Evolutionary conservation across 2,888 invertebrate species (phyloP).

Genomic region (Cheilosia pagana): DNA sequence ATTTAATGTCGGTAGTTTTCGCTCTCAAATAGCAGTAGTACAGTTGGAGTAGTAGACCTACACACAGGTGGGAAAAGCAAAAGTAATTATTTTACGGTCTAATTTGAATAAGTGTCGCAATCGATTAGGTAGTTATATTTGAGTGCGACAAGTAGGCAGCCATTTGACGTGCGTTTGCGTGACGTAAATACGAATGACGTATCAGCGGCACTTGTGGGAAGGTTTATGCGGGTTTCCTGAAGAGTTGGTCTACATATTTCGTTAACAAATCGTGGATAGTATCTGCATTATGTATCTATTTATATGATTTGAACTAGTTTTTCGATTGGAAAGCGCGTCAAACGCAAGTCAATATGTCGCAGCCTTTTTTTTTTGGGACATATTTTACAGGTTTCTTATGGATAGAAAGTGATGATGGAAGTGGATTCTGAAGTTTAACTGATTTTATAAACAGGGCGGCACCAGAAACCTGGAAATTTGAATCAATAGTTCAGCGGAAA

Average conservation of each 20-base stretch:
- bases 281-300: no score
- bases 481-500: no score
- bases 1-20: slow-evolving; percentile 26
- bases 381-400: no score
- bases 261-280: background rate
- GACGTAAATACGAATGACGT: slow-evolving; percentile 3
- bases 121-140: slow-evolving; percentile 43
- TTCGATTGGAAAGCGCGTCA: no score
- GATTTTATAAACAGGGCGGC: no score
- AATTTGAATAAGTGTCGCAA: slow-evolving; percentile 72
- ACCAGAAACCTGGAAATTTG: no score
- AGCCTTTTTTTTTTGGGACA: no score
- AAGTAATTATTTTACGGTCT: slow-evolving; percentile 57
- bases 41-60: background rate
- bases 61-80: slow-evolving; percentile 29
- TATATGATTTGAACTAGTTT: no score
- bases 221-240: slow-evolving; percentile 10
- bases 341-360: no score
- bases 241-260: background rate
- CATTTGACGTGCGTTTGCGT: slow-evolving; percentile 7
- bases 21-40: background rate
- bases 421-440: no score
- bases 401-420: no score
- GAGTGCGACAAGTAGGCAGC: slow-evolving; percentile 25
- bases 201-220: slow-evolving; percentile 6